Evolutionary conservation across 2,113 vertebrate species (phyloP).

Genomic region (Lophotis ruficrista): DNA sequence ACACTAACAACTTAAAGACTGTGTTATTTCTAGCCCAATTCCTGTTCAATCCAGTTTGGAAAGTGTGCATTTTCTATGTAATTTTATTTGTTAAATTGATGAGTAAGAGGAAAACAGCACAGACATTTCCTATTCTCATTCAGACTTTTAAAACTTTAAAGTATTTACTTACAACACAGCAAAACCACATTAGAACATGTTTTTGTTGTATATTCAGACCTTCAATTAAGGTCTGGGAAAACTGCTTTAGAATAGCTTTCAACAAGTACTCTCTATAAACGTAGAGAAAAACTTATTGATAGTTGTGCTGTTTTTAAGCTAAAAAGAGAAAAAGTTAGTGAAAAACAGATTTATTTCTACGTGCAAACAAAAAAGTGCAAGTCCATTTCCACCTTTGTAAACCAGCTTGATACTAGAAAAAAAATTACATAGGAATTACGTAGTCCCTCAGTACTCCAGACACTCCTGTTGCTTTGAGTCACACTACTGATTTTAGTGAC

Average conservation of each 20-base stretch:
- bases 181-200: not conserved
- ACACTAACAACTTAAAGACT: not conserved
- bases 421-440: not conserved
- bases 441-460: not conserved
- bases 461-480: not conserved
- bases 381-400: not conserved
- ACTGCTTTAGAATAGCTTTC: not conserved
- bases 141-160: not conserved
- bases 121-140: not conserved
- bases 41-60: not conserved
- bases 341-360: not conserved
- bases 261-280: not conserved
- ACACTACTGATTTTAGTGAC: not conserved
- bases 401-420: not conserved
- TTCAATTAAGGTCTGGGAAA: not conserved
- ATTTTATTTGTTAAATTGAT: not conserved
- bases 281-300: not conserved
- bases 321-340: not conserved
- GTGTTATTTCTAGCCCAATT: not conserved
- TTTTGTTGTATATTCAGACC: not conserved
- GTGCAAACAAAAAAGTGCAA: not conserved
- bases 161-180: not conserved
- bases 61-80: not conserved
- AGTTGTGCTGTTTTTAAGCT: not conserved
- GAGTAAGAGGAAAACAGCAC: not conserved